phyloP scores from a whole-genome alignment of 2,797 vertebrate species.

The Pseudomugil tenellus region DNA sequence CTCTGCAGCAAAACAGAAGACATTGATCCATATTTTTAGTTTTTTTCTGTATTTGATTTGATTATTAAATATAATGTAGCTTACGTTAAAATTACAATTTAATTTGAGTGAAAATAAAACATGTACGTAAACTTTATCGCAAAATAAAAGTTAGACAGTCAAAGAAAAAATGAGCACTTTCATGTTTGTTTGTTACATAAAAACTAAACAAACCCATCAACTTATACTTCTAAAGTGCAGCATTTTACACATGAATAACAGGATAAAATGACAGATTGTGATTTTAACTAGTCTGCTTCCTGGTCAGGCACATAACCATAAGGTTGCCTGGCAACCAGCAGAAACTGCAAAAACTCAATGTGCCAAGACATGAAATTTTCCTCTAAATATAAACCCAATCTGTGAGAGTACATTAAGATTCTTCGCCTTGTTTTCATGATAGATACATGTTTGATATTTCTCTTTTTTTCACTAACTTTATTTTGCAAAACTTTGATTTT shows the following conservation, averaged over 20 bases:
- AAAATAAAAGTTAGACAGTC: neutral
- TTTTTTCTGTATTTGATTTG: neutral
- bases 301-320: neutral
- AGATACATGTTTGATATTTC: neutral
- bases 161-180: neutral
- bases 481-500: neutral
- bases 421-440: neutral
- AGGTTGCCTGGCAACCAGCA: slow-evolving; percentile 6
- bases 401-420: neutral
- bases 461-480: neutral
- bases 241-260: neutral
- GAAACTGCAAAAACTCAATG: slow-evolving; percentile 8
- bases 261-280: slow-evolving; percentile 11
- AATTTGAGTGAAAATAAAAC: neutral
- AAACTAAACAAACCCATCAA: neutral
- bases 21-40: neutral
- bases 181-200: neutral
- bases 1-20: slow-evolving; percentile 75
- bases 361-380: neutral
- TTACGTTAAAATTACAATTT: neutral
- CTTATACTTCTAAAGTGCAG: neutral
- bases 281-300: slow-evolving; percentile 2
- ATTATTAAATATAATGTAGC: neutral
- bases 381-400: neutral
- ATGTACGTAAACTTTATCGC: neutral